Conservation (phyloP, 2,113 vertebrate species). For the Aspiorhynchus laticeps region DNA sequence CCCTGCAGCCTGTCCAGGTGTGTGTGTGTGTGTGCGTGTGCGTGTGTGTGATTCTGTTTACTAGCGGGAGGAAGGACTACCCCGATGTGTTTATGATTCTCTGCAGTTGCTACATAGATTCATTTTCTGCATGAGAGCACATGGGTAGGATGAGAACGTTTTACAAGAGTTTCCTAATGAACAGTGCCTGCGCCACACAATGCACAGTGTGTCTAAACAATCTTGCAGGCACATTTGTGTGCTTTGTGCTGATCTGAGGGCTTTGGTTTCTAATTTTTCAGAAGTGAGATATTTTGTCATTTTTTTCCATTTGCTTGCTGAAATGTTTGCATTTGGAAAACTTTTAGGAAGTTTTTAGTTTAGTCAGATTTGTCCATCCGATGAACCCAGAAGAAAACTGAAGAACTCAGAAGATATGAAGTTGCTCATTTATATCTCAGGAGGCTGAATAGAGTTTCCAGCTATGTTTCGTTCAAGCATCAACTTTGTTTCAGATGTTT, state of each 20-base stretch:
- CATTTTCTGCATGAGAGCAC: constrained; percentile 44
- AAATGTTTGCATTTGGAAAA: background rate
- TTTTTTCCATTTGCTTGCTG: background rate
- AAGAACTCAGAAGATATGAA: background rate
- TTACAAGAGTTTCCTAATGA: constrained; percentile 35
- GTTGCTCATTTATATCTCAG: background rate
- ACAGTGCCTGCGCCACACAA: constrained; percentile 3
- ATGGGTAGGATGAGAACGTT: constrained; percentile 29
- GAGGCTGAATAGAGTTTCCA: background rate
- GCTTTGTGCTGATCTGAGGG: background rate
- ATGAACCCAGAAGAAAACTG: background rate
- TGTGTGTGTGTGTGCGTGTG: constrained; percentile 26
- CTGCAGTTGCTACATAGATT: constrained; percentile 33
- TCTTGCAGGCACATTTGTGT: constrained; percentile 14
- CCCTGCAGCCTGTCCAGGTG: constrained; percentile 44
- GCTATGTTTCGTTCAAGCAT: background rate
- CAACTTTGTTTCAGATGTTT: constrained; percentile 15
- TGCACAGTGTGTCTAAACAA: background rate
- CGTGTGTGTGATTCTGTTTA: background rate
- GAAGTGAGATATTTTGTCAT: background rate
- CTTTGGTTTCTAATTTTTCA: constrained; percentile 3
- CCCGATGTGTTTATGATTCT: constrained; percentile 30
- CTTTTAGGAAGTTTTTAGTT: background rate
- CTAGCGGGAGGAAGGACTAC: constrained; percentile 19
- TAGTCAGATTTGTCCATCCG: background rate